Evolutionary conservation across 2,797 vertebrate genomes (phyloP), one percentile per base, ranked within the genome.

Genomic region (Leptatherina wallacei): DNA sequence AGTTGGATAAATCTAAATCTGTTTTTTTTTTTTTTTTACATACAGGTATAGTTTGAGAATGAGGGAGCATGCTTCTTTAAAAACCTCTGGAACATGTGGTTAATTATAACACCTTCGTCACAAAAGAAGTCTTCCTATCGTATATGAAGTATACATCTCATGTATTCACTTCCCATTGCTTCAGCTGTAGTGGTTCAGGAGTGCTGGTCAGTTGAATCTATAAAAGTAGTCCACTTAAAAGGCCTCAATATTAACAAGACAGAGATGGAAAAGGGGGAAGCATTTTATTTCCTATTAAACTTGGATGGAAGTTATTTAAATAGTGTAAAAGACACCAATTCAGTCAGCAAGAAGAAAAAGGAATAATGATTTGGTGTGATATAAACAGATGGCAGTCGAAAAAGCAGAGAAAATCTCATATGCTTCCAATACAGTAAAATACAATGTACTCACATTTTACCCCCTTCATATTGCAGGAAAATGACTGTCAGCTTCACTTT

Each of bases 401-500:
- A 32, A 49, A 44, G 6, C 13, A 14, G 13, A 16, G 14, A 16
- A 16, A 42, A 42, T n/a, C 54, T 63, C 71, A 73, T 78, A 68
- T 78, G 73, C 63, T 83, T 88, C 66, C 30, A 80, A 74, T 85
- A 77, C 27, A 67, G 49, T 77, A 49, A 83, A 84, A 78, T 73
- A 75, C 73, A 80, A 68, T 49, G 51, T 65, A 57, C 30, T 83
- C 69, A 44, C 70, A 80, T 87, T 78, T 79, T 77, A 72, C 67
- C 80, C 61, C 75, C 75, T 36, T 18, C 77, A 64, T 30, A 65
- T 65, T n/a, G 54, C 67, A 77, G 81, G 72, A 71, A 89, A 82
- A 87, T 79, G 73, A 86, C 68, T 85, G 85, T 84, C 80, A 80
- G 75, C 65, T 69, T 84, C 87, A 82, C 78, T 84, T 84, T 74